Conservation (phyloP, 2,888 invertebrate species). For the Ferrisia virgata region DNA sequence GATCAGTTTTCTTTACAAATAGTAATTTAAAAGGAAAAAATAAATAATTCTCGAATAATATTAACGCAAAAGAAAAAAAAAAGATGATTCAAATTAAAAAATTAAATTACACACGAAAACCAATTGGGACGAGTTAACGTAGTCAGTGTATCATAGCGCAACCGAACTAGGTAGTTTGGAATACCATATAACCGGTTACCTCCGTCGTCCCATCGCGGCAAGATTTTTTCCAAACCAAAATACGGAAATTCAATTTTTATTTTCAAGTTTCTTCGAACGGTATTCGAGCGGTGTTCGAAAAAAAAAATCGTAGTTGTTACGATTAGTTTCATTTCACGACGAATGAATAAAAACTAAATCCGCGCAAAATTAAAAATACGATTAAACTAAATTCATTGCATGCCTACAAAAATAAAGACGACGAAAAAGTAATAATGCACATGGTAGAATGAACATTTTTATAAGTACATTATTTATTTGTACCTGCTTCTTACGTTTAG, state of each 20-base stretch:
- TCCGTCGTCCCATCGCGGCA: background rate
- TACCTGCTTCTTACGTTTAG: background rate
- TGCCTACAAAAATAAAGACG: too few relatives aligned
- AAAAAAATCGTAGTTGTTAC: background rate
- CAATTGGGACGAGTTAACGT: conserved; percentile 2
- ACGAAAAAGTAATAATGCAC: too few relatives aligned
- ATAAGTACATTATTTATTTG: too few relatives aligned
- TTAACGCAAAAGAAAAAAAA: background rate
- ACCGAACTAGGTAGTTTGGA: background rate
- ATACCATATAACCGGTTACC: background rate
- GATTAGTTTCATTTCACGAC: background rate
- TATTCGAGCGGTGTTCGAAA: background rate
- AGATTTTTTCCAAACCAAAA: background rate
- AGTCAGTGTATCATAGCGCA: background rate
- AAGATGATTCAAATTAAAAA: background rate
- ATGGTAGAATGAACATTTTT: too few relatives aligned
- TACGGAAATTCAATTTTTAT: background rate
- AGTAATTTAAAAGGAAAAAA: background rate
- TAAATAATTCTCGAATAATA: background rate
- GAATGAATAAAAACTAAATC: background rate
- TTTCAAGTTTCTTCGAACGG: background rate
- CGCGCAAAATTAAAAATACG: background rate
- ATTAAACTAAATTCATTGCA: background rate
- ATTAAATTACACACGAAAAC: background rate
- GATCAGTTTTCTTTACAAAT: background rate